A percentile compares a stretch with the other conserved stretches of the same genome.
phyloP scores from a whole-genome alignment of 2,113 vertebrate genomes.

The Petrocephalus zakoni region DNA sequence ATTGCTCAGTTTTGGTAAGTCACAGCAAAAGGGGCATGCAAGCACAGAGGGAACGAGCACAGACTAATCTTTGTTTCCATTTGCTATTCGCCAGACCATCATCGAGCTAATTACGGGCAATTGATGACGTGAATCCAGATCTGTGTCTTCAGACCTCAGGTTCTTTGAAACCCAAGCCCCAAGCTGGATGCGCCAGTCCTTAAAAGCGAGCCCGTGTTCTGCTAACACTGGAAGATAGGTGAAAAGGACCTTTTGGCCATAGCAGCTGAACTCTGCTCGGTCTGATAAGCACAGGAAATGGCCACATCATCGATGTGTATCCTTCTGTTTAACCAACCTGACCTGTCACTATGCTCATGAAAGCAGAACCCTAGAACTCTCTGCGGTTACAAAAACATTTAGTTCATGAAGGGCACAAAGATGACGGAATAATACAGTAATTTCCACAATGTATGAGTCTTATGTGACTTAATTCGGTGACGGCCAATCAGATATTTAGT shows the following conservation, averaged over 20 bases:
- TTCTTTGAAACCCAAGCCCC: conserved; percentile 44
- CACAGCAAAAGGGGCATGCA: background rate
- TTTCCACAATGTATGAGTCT: background rate
- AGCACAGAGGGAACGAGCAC: background rate
- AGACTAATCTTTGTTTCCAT: conserved; percentile 49
- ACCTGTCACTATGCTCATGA: background rate
- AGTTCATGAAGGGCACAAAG: background rate
- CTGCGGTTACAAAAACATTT: background rate
- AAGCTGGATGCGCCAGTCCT: background rate
- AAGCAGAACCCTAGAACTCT: background rate
- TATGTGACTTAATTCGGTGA: background rate
- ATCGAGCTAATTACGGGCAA: conserved; percentile 59
- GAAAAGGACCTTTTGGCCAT: conserved; percentile 35
- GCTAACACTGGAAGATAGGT: conserved; percentile 56
- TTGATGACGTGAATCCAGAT: conserved; percentile 51
- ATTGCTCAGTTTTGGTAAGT: background rate
- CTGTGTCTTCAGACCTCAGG: conserved; percentile 35
- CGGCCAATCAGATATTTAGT: too few species aligned
- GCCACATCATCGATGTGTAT: background rate
- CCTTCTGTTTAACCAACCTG: background rate
- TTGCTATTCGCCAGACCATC: conserved; percentile 63
- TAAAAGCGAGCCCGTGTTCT: conserved; percentile 27
- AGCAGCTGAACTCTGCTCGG: background rate
- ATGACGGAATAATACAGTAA: background rate
- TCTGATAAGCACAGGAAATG: background rate